Evolutionary conservation across 2,113 vertebrate genomes (phyloP).

Genomic region (Macquaria australasica): DNA sequence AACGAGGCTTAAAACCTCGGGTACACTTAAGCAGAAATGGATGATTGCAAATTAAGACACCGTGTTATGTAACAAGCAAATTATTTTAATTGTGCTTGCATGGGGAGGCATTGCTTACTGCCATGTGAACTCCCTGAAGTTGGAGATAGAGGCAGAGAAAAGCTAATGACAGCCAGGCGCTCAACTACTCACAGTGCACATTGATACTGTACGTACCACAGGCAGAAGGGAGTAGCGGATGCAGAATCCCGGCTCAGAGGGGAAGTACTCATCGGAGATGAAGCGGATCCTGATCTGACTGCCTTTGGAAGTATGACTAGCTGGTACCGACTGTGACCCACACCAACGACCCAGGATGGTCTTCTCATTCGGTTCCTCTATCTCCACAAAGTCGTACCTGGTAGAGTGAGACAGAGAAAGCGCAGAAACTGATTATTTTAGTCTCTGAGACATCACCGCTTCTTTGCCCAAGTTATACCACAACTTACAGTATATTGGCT

Average conservation of each 20-base stretch:
- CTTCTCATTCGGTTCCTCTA: conserved; percentile 93
- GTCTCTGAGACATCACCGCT: neutral
- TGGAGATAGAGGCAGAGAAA: conserved; percentile 11
- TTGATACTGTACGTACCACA: conserved; percentile 84
- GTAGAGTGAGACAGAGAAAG: conserved; percentile 33
- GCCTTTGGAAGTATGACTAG: conserved; percentile 91
- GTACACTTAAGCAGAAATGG: conserved; percentile 17
- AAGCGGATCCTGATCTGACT: conserved; percentile 95
- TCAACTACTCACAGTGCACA: neutral
- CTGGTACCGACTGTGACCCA: conserved; percentile 88
- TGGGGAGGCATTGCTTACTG: conserved; percentile 16
- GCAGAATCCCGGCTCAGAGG: conserved; percentile 96
- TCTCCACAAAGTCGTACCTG: conserved; percentile 98
- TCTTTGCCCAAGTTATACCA: neutral
- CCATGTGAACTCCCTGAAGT: conserved; percentile 28
- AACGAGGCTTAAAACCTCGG: conserved; percentile 8
- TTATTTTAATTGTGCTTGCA: conserved; percentile 37
- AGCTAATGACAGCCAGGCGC: neutral
- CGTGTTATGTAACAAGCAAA: conserved; percentile 43
- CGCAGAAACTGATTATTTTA: neutral
- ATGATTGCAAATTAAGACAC: conserved; percentile 49
- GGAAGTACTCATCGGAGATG: conserved; percentile 96
- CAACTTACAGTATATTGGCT: neutral
- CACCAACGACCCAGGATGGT: conserved; percentile 96
- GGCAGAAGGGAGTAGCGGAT: conserved; percentile 91